Percentiles rank a stretch among this genome's conserved stretches.
phyloP scores from a whole-genome alignment of 1,140 invertebrate species.

The Drosophila leontia region DNA sequence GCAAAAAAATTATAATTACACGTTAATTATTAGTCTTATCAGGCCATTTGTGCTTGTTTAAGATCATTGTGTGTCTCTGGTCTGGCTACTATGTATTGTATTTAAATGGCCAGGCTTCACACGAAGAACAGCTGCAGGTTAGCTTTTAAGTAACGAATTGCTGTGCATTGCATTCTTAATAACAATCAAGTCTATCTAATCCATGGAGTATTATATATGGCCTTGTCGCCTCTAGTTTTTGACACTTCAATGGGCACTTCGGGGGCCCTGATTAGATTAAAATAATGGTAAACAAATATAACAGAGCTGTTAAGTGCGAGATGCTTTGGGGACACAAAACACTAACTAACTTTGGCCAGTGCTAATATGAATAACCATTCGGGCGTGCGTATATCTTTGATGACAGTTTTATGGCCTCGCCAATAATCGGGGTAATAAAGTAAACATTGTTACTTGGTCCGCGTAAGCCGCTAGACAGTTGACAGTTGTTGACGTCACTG shows the following conservation, averaged over 20 bases:
- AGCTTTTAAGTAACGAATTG: background rate
- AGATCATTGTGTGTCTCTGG: background rate
- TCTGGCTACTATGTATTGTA: background rate
- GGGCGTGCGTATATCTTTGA: constrained; percentile 8
- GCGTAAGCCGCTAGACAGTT: constrained; percentile 13
- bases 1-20: background rate
- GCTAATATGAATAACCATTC: background rate
- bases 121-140: background rate
- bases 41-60: background rate
- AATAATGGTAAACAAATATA: constrained; percentile 16
- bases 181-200: background rate
- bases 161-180: background rate
- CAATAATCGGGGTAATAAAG: constrained; percentile 37
- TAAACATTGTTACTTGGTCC: constrained; percentile 22
- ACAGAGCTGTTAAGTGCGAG: background rate
- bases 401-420: constrained; percentile 40
- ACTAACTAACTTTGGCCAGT: background rate
- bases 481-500: constrained; percentile 36
- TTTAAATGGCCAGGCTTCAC: background rate
- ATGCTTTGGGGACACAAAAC: background rate
- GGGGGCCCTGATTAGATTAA: constrained; percentile 34
- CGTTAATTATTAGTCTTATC: constrained; percentile 4
- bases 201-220: background rate
- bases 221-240: constrained; percentile 10
- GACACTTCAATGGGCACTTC: constrained; percentile 26